These are phyloP conservation scores for Apis dorsata DNA, from an alignment of 1,140 invertebrate species.

Conservation along the genomic window DNA sequence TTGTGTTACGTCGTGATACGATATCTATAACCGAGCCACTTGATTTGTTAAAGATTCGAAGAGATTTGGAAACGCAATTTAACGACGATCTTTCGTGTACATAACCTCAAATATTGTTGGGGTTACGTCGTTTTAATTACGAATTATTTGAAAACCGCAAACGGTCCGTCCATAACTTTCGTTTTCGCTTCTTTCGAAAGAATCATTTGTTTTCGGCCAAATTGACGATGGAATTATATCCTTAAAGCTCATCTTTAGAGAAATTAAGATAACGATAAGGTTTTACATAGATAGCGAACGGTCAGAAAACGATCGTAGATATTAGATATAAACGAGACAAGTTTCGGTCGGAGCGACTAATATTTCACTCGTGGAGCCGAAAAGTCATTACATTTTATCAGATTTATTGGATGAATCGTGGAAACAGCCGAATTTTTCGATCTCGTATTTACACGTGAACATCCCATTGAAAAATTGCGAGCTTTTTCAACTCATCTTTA, in stretches of 20 bases:
- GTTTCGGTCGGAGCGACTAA: neutral
- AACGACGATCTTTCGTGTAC: too few relatives aligned
- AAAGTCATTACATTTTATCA: neutral
- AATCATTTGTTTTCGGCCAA: neutral
- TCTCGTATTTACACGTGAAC: slow-evolving; percentile 1
- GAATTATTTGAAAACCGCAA: neutral
- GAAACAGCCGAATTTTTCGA: neutral
- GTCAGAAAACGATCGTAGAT: neutral
- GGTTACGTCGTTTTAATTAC: too few relatives aligned
- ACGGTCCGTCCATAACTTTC: neutral
- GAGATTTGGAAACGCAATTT: too few relatives aligned
- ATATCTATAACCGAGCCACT: too few relatives aligned
- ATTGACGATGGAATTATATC: neutral
- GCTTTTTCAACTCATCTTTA: neutral
- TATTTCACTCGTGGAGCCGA: neutral
- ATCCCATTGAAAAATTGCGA: neutral
- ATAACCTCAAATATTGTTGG: too few relatives aligned
- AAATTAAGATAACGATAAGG: neutral
- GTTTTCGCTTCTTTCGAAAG: neutral
- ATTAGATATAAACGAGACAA: neutral
- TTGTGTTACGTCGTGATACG: too few relatives aligned
- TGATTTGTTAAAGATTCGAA: too few relatives aligned
- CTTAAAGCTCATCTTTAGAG: neutral
- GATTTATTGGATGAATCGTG: neutral
- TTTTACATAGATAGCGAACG: neutral